Base-by-base conservation (phyloP, 2,888 invertebrate species). In the Papilio protenor region DNA sequence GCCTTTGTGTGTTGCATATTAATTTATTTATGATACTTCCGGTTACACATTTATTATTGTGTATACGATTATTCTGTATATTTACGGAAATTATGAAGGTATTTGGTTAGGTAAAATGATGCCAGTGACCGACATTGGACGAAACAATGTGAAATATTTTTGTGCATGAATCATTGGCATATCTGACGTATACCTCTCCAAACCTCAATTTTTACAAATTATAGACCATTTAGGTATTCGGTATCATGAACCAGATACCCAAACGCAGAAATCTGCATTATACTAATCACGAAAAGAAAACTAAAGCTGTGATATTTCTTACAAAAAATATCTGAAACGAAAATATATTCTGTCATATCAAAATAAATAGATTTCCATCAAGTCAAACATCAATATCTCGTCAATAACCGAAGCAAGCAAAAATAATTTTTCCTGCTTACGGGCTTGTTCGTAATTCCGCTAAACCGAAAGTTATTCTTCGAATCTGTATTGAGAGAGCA, bases 401-500 rank as follows among this genome's bases (percentile, higher is more conserved):
- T 73, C 74, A 61, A 71, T 72, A 70, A 72, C 64, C 73, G 52
- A 69, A 76, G 82, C 79, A 82, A 76, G 69, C 64, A 75, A 70
- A 73, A 59, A 80, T 76, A 81, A 83, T 90, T 90, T 91, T 91
- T 90, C 90, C 91, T 92, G 86, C 84, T 84, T 79, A 79, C 73
- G 79, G 88, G 85, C 84, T 87, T 89, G 83, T 85, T 87, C 88
- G 83, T 85, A 85, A 80, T 85, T 85, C 87, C 84, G 83, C 80
- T 85, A 83, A 89, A 87, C 88, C 83, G 91, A 92, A 92, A 92
- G 91, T 88, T 81, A 82, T 94, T 94, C 94, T 87, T 86, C 88
- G 94, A 91, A 92, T 85, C 83, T 82, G 83, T 85, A 81, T 83
- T 85, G 87, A 89, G 89, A 89, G 85, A 88, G 87, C 89, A 86